Base-by-base conservation (phyloP, 1,140 invertebrate genomes). In the Danaus melanippus region DNA sequence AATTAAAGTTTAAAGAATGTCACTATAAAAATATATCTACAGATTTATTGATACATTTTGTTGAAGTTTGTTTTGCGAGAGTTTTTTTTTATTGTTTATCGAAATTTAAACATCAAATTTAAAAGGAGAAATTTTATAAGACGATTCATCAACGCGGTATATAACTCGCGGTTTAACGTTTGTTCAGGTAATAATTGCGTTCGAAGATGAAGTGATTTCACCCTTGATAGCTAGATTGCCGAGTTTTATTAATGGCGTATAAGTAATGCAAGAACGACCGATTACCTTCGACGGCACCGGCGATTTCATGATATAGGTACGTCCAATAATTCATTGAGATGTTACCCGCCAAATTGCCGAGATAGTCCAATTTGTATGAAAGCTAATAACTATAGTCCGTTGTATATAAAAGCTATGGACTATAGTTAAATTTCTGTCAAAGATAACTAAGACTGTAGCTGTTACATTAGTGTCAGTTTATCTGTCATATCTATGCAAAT, bases 131-230 rank as follows among this genome's bases (percentile, higher is more conserved):
- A 46, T 46, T 46, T n/a, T 46, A 11, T 9, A 46, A n/a, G 0
- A 46, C 10, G 21, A 5, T 32, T 32, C 21, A 32, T 32, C 21
- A 32, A 32, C 21, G 21, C 21, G 21, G 21, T 32, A 8, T 7
- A 32, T 32, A 32, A 32, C 21, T 32, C 21, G 6, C 21, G 21
- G 6, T 32, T 32, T 32, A 32, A 32, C 21, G 21, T 32, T 32
- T 32, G 21, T 32, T 32, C 21, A 32, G 21, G 21, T 32, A 66
- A 64, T 76, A 71, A 74, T 67, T 67, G 69, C 66, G 58, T 54
- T 47, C 55, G 50, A 58, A 57, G 70, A 76, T 76, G 66, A 76
- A 76, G 74, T 69, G 69, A 74, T 76, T 73, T 65, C 64, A 57
- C 52, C 62, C 62, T 66, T 59, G 64, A 76, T 69, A 62, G 60